phyloP scores from a whole-genome alignment of 2,888 invertebrate species.

The Crepidodera aurea region DNA sequence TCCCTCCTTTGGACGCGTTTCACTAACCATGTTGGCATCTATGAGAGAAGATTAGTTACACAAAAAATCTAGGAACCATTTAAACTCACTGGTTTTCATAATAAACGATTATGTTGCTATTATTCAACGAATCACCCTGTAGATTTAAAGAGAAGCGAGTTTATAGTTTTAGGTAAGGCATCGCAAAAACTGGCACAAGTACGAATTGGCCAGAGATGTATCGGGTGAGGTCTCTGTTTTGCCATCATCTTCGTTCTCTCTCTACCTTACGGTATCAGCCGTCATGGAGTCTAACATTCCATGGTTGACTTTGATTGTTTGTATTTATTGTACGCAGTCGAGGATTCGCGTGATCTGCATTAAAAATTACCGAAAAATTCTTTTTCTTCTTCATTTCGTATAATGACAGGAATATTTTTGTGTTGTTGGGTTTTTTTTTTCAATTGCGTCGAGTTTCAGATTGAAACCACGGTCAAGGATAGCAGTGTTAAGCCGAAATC shows the following conservation, averaged over 20 bases:
- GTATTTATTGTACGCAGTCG: constrained; percentile 4
- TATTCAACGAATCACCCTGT: constrained; percentile 15
- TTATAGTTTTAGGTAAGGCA: constrained; percentile 58
- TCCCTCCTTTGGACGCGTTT: too few relatives aligned
- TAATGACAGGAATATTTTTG: too few relatives aligned
- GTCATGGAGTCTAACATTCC: constrained; percentile 48
- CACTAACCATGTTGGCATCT: too few relatives aligned
- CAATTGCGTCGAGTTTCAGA: too few relatives aligned
- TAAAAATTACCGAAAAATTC: neutral
- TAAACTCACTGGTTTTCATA: too few relatives aligned
- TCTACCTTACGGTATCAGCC: constrained; percentile 48
- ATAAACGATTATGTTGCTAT: neutral
- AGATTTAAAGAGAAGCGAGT: constrained; percentile 50
- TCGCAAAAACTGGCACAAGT: constrained; percentile 57
- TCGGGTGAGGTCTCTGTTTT: constrained; percentile 43
- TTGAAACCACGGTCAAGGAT: too few relatives aligned
- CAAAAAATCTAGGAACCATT: too few relatives aligned
- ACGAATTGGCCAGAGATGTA: constrained; percentile 50
- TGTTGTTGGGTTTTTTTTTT: too few relatives aligned
- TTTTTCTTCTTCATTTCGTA: neutral
- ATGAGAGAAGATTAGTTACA: too few relatives aligned
- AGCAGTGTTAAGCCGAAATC: too few relatives aligned
- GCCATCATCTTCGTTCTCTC: constrained; percentile 40
- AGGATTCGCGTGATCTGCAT: constrained; percentile 5
- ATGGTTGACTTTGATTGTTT: constrained; percentile 17